These are phyloP conservation scores for Heteromormyrus szaboi DNA, from an alignment of 2,797 vertebrate species.

Conservation along the genomic window DNA sequence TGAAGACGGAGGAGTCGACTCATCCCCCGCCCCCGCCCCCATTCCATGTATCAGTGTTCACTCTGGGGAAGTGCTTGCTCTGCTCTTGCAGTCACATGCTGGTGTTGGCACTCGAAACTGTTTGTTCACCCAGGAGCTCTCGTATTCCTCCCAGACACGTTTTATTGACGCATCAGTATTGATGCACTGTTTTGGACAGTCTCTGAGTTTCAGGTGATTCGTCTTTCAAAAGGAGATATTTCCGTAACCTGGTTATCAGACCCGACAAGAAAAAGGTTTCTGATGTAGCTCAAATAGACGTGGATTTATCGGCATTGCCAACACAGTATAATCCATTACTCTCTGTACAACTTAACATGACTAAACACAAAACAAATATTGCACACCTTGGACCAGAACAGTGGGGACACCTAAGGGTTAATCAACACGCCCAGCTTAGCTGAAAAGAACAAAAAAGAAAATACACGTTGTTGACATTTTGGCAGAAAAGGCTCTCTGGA, in stretches of 20 bases:
- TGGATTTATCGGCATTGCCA: background rate
- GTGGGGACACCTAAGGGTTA: background rate
- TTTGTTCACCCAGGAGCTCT: background rate
- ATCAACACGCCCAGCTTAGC: background rate
- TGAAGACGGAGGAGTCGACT: constrained; percentile 27
- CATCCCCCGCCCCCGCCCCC: background rate
- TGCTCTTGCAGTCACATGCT: background rate
- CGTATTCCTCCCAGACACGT: background rate
- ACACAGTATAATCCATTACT: background rate
- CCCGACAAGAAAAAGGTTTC: background rate
- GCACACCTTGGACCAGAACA: background rate
- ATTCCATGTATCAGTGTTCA: background rate
- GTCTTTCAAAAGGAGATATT: background rate
- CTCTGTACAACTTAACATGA: background rate
- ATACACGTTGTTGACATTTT: constrained; percentile 66
- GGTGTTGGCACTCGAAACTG: background rate
- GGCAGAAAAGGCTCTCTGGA: constrained; percentile 52
- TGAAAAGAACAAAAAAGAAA: constrained; percentile 26
- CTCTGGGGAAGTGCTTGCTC: background rate
- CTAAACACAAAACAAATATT: background rate
- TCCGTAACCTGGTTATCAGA: background rate
- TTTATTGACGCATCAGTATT: background rate
- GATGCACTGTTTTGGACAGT: background rate
- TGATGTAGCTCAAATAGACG: background rate
- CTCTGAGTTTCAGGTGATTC: background rate